Conservation (phyloP, 2,888 invertebrate species). For the Tachystola acroxantha region DNA sequence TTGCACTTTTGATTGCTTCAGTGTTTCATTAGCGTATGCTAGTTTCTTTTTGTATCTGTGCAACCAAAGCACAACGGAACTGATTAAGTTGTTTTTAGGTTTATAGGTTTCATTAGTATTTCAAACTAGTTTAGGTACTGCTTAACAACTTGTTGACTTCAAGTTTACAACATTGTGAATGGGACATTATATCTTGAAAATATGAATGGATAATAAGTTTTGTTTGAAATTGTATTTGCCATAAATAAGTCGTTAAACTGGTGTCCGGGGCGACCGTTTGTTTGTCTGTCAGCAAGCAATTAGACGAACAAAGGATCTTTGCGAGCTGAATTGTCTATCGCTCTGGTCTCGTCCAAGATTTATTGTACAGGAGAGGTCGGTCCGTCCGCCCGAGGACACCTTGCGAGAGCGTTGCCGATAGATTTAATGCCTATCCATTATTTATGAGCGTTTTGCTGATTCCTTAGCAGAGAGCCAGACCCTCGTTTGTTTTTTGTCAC, state of each 20-base stretch:
- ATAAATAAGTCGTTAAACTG: conserved; percentile 48
- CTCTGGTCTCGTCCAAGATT: conserved; percentile 25
- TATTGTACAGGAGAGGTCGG: conserved; percentile 21
- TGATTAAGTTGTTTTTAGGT: background rate
- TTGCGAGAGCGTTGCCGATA: conserved; percentile 21
- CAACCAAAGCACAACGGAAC: background rate
- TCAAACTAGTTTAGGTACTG: background rate
- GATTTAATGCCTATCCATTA: conserved; percentile 23
- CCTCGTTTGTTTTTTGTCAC: conserved; percentile 5
- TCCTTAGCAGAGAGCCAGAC: conserved; percentile 5
- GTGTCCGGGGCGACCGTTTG: conserved; percentile 27
- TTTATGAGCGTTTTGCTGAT: conserved; percentile 18
- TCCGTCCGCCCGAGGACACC: conserved; percentile 22
- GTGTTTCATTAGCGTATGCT: conserved; percentile 1
- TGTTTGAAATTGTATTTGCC: conserved; percentile 45
- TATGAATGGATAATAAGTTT: conserved; percentile 26
- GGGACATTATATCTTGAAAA: conserved; percentile 38
- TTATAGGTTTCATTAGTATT: background rate
- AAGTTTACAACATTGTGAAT: conserved; percentile 11
- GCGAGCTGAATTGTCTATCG: conserved; percentile 28
- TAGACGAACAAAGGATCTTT: conserved; percentile 37
- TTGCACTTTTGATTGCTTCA: background rate
- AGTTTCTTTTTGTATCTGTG: background rate
- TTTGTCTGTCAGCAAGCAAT: conserved; percentile 42
- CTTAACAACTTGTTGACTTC: background rate